Evolutionary conservation across 2,797 vertebrate species (phyloP).

Genomic region (Melanotaenia parkinsoni): DNA sequence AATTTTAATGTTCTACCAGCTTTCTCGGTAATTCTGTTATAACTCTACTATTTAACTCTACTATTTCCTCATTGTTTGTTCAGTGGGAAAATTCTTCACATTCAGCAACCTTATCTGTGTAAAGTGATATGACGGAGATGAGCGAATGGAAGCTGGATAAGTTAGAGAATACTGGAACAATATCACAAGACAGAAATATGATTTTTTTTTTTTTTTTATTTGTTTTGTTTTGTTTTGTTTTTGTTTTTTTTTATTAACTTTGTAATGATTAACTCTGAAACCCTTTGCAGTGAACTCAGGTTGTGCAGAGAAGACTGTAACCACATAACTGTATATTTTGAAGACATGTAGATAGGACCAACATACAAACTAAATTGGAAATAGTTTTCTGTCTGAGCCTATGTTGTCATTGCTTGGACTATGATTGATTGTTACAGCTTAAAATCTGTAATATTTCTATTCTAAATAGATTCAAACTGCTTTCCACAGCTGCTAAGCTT

Average conservation of each 20-base stretch:
- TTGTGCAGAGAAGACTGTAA: background rate
- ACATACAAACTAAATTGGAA: too few relatives aligned
- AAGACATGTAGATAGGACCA: too few relatives aligned
- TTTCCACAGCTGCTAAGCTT: background rate
- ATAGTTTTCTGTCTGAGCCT: background rate
- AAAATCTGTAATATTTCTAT: background rate
- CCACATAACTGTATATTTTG: background rate
- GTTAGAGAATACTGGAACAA: background rate
- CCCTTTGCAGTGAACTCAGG: background rate
- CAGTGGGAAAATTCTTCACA: constrained; percentile 14
- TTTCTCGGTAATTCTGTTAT: background rate
- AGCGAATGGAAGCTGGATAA: constrained; percentile 8
- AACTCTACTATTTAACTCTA: too few relatives aligned
- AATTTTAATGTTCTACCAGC: background rate
- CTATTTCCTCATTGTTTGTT: background rate
- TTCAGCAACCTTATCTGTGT: background rate
- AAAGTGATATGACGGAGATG: constrained; percentile 7
- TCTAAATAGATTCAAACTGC: background rate
- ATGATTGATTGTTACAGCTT: background rate
- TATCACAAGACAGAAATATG: background rate
- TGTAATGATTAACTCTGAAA: background rate
- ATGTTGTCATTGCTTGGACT: background rate
- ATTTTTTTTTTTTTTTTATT: too few relatives aligned
- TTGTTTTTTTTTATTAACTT: background rate
- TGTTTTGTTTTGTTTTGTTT: too few relatives aligned